Conservation (phyloP, 1,140 invertebrate species). For the Tetramorium parvispinum region DNA sequence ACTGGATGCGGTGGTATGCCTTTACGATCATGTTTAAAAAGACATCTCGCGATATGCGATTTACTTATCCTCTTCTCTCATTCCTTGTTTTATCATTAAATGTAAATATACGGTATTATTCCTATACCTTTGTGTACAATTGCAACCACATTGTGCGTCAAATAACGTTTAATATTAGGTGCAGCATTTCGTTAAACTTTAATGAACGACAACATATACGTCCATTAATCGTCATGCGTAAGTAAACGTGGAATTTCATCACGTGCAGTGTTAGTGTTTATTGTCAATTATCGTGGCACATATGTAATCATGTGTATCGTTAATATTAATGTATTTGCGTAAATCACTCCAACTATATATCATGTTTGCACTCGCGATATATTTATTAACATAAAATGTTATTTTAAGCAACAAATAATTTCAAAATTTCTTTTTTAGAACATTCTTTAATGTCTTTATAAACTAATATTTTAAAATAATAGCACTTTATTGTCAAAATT, state of each 20-base stretch:
- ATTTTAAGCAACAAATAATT: conserved; percentile 6
- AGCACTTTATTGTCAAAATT: background rate
- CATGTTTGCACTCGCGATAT: background rate
- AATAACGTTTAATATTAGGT: conserved; percentile 30
- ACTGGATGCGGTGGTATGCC: no score
- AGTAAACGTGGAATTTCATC: conserved; percentile 37
- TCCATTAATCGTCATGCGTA: conserved; percentile 22
- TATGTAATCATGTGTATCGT: conserved; percentile 14
- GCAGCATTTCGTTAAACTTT: conserved; percentile 36
- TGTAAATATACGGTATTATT: background rate
- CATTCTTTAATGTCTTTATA: background rate
- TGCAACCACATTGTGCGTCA: conserved; percentile 19
- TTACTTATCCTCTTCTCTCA: background rate
- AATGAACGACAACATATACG: conserved; percentile 35
- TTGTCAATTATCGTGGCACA: conserved; percentile 24
- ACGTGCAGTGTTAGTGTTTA: conserved; percentile 14
- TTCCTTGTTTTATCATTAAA: background rate
- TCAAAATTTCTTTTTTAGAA: background rate
- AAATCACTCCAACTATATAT: conserved; percentile 6
- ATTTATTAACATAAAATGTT: conserved; percentile 18
- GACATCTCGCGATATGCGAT: background rate
- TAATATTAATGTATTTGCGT: conserved; percentile 38
- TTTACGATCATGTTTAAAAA: background rate
- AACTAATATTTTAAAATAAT: background rate
- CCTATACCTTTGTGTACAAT: background rate